Percentiles rank a stretch among this genome's conserved stretches.
Conservation (phyloP, 2,113 vertebrate species). For the Meles meles region DNA sequence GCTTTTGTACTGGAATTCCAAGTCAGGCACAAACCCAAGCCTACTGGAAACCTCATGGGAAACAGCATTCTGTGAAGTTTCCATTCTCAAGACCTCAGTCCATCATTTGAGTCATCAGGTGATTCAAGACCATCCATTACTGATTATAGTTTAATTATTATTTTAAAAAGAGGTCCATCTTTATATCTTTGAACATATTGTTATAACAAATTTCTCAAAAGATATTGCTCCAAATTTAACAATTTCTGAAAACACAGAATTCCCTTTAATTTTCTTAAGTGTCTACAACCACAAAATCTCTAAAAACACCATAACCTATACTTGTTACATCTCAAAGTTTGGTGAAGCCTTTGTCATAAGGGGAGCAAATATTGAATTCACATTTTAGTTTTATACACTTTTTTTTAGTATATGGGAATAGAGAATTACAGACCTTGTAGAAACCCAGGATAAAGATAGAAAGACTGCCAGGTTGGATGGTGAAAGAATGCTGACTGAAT, state of each 20-base stretch:
- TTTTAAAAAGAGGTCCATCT: not conserved
- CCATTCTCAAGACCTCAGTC: not conserved
- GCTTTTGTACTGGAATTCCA: not conserved
- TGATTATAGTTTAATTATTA: constrained; percentile 3
- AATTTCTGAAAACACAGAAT: constrained; percentile 11
- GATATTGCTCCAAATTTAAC: not conserved
- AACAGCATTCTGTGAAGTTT: not conserved
- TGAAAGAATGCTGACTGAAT: too few relatives aligned
- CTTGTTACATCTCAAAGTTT: not conserved
- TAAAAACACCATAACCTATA: constrained; percentile 8
- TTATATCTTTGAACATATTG: not conserved
- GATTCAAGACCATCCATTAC: not conserved
- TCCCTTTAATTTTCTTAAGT: constrained; percentile 17
- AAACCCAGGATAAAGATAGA: not conserved
- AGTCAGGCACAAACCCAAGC: constrained; percentile 23
- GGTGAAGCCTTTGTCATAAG: not conserved
- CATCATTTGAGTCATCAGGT: constrained; percentile 47
- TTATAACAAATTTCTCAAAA: not conserved
- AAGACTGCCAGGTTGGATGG: not conserved
- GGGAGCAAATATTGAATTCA: not conserved
- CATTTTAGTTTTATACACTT: not conserved
- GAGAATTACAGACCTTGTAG: not conserved
- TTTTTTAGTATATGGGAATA: not conserved
- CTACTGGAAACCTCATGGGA: not conserved
- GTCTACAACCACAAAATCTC: not conserved